Conservation (phyloP, 2,113 vertebrate genomes). For the Trematomus loennbergii region DNA sequence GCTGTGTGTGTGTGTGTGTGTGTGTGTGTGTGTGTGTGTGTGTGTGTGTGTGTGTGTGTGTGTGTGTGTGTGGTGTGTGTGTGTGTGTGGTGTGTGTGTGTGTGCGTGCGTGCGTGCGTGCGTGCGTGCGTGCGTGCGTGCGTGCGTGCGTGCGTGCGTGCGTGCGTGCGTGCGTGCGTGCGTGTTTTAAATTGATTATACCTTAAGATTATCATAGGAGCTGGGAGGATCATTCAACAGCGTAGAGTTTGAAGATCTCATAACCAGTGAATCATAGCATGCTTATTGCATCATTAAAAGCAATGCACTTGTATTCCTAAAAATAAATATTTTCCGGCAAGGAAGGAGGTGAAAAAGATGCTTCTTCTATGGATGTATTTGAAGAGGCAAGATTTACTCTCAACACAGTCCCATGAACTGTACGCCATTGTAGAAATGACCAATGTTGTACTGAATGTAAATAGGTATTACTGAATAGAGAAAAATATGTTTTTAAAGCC, state of each 20-base stretch:
- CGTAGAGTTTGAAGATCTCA: slow-evolving; percentile 2
- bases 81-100: too few relatives aligned
- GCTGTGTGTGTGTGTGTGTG: neutral
- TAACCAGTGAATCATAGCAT: neutral
- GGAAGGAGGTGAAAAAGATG: neutral
- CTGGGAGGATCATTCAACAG: slow-evolving; percentile 18
- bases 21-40: neutral
- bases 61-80: neutral
- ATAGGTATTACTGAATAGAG: neutral
- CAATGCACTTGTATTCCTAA: neutral
- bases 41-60: neutral
- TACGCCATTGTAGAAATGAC: neutral
- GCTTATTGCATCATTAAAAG: slow-evolving; percentile 16
- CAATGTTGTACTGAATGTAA: neutral
- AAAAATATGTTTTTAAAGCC: too few relatives aligned
- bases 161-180: too few relatives aligned
- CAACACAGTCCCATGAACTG: neutral
- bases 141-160: too few relatives aligned
- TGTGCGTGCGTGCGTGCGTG: neutral
- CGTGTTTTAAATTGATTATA: slow-evolving; percentile 43
- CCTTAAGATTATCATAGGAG: slow-evolving; percentile 27
- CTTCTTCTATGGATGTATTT: neutral
- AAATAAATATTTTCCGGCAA: neutral
- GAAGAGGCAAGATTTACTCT: neutral
- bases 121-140: too few relatives aligned